Evolutionary conservation across 1,140 invertebrate genomes (phyloP), one percentile per base, ranked within the genome.

Genomic region (Paracyclopina nana): DNA sequence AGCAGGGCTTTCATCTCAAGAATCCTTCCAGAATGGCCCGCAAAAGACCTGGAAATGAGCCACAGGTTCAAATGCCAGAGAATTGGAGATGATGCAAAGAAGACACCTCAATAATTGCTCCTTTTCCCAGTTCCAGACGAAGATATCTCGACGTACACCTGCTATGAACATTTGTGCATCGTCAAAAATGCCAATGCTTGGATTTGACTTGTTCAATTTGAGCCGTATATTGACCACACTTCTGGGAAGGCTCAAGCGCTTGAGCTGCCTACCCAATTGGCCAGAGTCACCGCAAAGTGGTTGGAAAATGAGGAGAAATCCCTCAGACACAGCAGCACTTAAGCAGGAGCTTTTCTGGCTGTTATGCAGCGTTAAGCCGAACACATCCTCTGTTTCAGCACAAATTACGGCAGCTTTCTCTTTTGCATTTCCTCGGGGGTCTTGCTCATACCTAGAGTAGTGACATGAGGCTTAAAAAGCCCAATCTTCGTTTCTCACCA

Each of bases 161-260:
- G 45, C 45, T 3, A 48, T 29, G n/a, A 27, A 22, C 4, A 48
- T n/a, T 28, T 28, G 45, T 22, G 27, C 28, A 28, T 48, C 4
- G 3, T 16, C 16, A 27, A 16, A 24, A 48, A 48, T 22, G n/a
- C n/a, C n/a, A 14, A 48, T 16, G 24, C 45, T 28, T 12, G n/a
- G 45, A 18, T 48, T 48, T 6, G 45, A 48, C 28, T 48, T 16
- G 16, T 48, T 48, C 12, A 48, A 28, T 48, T 31, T 28, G 16
- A 25, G 16, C 22, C 45, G 25, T 2, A 48, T 28, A 30, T 48
- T 48, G 2, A 16, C 24, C 11, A 48, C 12, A 22, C 27, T 28
- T 26, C 20, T 26, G 25, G 45, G 45, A 28, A 48, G 29, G n/a
- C 30, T 48, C 16, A 48, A 30, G 2, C 25, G 6, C 24, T 42